Conservation (phyloP, 1,140 invertebrate genomes). For the Drosophila kohkoa region DNA sequence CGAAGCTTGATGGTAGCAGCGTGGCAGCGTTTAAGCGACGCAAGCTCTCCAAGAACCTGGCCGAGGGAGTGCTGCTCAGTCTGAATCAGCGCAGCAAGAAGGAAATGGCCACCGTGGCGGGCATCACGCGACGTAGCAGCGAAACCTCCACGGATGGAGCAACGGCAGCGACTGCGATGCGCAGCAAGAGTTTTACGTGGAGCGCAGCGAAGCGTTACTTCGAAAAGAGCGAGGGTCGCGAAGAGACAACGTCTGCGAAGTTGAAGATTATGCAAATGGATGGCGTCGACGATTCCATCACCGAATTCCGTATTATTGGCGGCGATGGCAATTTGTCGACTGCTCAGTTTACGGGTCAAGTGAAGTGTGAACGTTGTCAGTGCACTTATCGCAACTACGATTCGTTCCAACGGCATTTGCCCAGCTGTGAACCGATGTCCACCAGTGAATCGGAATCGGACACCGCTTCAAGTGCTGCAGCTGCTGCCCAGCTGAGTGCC, state of each 20-base stretch:
- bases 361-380: slow-evolving; percentile 94
- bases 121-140: slow-evolving; percentile 57
- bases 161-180: slow-evolving; percentile 14
- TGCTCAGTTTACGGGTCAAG: slow-evolving; percentile 88
- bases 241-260: slow-evolving; percentile 86
- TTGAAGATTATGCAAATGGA: slow-evolving; percentile 89
- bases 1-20: slow-evolving; percentile 86
- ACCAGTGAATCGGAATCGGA: slow-evolving; percentile 92
- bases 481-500: slow-evolving; percentile 44
- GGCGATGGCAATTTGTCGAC: slow-evolving; percentile 73
- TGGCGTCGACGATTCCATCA: slow-evolving; percentile 89
- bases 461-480: background rate
- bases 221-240: slow-evolving; percentile 77
- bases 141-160: slow-evolving; percentile 39
- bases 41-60: slow-evolving; percentile 86
- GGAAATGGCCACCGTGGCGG: slow-evolving; percentile 66
- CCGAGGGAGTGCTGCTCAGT: slow-evolving; percentile 85
- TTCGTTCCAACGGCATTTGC: slow-evolving; percentile 93
- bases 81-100: slow-evolving; percentile 83
- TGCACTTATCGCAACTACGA: slow-evolving; percentile 95
- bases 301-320: slow-evolving; percentile 80
- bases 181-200: slow-evolving; percentile 85
- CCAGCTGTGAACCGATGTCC: slow-evolving; percentile 90
- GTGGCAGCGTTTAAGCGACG: slow-evolving; percentile 89
- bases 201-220: slow-evolving; percentile 77